Base-by-base conservation (phyloP, 2,888 invertebrate genomes). In the Cordylochernes scorpioides region DNA sequence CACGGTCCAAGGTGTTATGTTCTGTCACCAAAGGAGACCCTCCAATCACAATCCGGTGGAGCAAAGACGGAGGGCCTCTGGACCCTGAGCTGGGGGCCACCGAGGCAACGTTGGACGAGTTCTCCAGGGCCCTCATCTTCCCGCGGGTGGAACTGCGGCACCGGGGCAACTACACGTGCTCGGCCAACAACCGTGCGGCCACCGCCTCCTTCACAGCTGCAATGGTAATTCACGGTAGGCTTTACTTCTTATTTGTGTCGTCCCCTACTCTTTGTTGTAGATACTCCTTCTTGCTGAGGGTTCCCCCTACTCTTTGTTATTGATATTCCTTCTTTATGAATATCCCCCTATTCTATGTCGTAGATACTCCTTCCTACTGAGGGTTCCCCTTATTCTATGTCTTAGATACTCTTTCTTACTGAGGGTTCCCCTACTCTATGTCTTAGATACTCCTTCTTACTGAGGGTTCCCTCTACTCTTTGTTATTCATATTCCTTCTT, bases 1-100 rank as follows among this genome's bases (percentile, higher is more conserved):
- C 49, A 37, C 43, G 54, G 33, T 49, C 48, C 30, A 50, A 49
- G 39, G 49, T 52, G 29, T 46, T 53, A 28, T 55, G 55, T 45
- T 48, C 49, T 30, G 50, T 54, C 17, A 48, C 43, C 3, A 45
- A 46, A 38, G 48, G 57, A 4, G 55, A 57, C 28, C 32, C 33
- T 6, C 39, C 42, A 24, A 30, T 41, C 22, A 44, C 44, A 27
- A 51, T 57, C 27, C 42, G 45, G 18, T 57, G 57, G 57, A 41
- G 52, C 33, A 58, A 43, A 32, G 43, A 43, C 28, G 40, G 39
- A 8, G 32, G 33, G 15, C 28, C 32, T 8, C 45, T 54, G 19
- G 44, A 46, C 3, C 43, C 16, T 8, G 33, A 36, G 24, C 26
- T 36, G 13, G 33, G 30, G 15, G 25, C 34, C n/a, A 31, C 31